Percentiles rank a stretch among this genome's conserved stretches.
These are phyloP conservation scores for Malurus alboscapulatus DNA, from an alignment of 2,113 vertebrate genomes.

Conservation along the genomic window DNA sequence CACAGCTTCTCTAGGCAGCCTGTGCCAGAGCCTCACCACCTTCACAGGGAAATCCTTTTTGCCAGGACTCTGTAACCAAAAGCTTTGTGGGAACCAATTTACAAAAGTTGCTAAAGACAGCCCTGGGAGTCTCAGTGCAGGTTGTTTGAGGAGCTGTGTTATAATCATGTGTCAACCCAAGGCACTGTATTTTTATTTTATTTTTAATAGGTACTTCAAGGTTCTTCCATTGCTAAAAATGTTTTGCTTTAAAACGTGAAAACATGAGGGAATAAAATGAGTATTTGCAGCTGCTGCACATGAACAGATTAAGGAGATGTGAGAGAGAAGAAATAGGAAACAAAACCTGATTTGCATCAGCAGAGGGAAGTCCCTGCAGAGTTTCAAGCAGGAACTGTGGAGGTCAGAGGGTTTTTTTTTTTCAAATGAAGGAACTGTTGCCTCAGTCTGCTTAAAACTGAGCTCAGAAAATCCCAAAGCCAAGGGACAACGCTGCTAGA, in stretches of 20 bases:
- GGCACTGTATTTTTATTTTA: neutral
- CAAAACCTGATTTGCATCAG: slow-evolving; percentile 6
- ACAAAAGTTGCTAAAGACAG: neutral
- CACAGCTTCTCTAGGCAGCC: neutral
- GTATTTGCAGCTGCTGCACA: neutral
- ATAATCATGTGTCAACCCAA: fast-evolving
- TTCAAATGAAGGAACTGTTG: neutral
- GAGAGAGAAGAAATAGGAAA: neutral
- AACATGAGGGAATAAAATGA: neutral
- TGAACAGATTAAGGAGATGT: neutral
- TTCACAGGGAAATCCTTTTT: neutral
- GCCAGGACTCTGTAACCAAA: neutral
- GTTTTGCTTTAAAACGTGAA: neutral
- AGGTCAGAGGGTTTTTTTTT: neutral
- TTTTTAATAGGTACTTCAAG: neutral
- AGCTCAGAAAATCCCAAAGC: neutral
- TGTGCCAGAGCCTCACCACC: neutral
- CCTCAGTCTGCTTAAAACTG: neutral
- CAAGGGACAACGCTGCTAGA: neutral
- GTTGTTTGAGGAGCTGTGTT: neutral
- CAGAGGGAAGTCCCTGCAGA: slow-evolving; percentile 15
- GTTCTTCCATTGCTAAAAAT: neutral
- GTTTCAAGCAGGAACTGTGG: neutral
- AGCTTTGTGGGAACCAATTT: neutral
- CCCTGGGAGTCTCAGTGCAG: neutral